These are phyloP conservation scores for Apis dorsata DNA, from an alignment of 1,140 invertebrate species.

Conservation along the genomic window DNA sequence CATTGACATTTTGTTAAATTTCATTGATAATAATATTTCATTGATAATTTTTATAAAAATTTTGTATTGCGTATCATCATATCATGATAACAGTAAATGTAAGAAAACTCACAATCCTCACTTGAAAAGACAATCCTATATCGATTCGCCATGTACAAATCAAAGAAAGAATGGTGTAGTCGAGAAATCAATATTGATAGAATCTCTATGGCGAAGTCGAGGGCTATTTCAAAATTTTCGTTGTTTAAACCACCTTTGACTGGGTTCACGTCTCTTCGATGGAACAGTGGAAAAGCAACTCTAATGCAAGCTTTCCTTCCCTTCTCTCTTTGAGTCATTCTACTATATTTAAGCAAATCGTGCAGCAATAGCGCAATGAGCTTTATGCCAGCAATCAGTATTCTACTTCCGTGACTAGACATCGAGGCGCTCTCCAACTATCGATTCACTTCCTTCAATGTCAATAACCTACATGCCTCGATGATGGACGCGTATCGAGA, in stretches of 20 bases:
- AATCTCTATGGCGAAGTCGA: neutral
- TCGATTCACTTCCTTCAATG: slow-evolving; percentile 54
- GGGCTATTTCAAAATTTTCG: slow-evolving; percentile 7
- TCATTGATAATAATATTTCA: too few relatives aligned
- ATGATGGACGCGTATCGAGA: slow-evolving; percentile 20
- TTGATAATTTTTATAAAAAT: too few relatives aligned
- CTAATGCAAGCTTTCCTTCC: neutral
- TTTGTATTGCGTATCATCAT: too few relatives aligned
- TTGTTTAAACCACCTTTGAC: slow-evolving; percentile 9
- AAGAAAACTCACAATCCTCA: too few relatives aligned
- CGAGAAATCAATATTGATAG: neutral
- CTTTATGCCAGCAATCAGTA: slow-evolving; percentile 60
- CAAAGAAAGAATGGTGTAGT: neutral
- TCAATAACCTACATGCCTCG: slow-evolving; percentile 51
- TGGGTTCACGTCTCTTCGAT: slow-evolving; percentile 14
- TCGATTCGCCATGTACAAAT: neutral
- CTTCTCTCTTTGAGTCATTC: neutral
- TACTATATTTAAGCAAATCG: slow-evolving; percentile 54
- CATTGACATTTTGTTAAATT: too few relatives aligned
- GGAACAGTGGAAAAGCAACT: neutral
- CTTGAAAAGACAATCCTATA: too few relatives aligned
- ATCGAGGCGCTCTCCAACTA: slow-evolving; percentile 39
- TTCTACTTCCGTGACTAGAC: slow-evolving; percentile 55
- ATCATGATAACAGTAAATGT: too few relatives aligned
- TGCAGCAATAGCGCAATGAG: slow-evolving; percentile 39